Percentiles rank a stretch among this genome's conserved stretches.
Evolutionary conservation across 2,888 invertebrate genomes (phyloP).

Genomic region (Nezara viridula): DNA sequence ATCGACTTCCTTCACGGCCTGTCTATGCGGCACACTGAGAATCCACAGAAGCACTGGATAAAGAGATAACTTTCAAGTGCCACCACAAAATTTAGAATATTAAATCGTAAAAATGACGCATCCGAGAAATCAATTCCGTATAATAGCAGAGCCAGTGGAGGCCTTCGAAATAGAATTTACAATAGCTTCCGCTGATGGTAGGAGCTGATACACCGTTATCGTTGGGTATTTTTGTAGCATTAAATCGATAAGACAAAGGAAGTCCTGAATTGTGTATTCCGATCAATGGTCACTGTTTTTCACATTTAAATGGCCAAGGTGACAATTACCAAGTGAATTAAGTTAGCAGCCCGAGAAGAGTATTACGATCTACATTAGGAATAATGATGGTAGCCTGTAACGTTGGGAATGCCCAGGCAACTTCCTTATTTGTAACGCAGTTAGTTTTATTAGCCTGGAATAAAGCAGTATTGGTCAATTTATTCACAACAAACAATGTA

Average conservation of each 20-base stretch:
- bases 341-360: too few species aligned
- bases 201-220: neutral
- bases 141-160: neutral
- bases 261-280: neutral
- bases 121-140: neutral
- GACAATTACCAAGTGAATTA: too few species aligned
- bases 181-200: neutral
- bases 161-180: neutral
- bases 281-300: too few species aligned
- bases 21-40: too few species aligned
- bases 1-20: neutral
- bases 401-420: too few species aligned
- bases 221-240: neutral
- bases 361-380: too few species aligned
- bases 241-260: neutral
- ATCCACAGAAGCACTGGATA: neutral
- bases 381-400: too few species aligned
- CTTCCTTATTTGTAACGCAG: too few species aligned
- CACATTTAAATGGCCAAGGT: too few species aligned
- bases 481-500: too few species aligned
- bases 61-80: neutral
- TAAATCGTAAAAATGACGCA: slow-evolving; percentile 8
- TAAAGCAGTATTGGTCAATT: too few species aligned
- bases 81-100: neutral
- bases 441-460: too few species aligned